Conservation (phyloP, 2,113 vertebrate species). For the Plecotus auritus region DNA sequence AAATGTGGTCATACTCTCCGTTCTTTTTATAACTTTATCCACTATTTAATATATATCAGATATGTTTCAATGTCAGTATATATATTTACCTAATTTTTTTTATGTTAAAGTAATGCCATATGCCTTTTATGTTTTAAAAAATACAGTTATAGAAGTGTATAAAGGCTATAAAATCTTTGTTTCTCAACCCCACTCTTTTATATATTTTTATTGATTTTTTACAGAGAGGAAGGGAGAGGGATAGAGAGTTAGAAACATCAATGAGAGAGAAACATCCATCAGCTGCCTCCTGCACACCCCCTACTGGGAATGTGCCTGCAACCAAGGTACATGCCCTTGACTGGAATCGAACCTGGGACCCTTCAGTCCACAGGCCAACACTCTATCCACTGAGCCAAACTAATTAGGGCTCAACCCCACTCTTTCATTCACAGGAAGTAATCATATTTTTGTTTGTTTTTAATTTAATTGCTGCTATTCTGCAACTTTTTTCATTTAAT, state of each 20-base stretch:
- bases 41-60: not conserved
- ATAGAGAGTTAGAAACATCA: no score
- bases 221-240: no score
- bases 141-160: not conserved
- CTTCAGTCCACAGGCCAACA: no score
- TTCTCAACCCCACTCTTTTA: not conserved
- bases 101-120: not conserved
- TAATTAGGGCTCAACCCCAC: no score
- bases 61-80: not conserved
- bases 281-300: no score
- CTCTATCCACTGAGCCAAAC: no score
- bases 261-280: no score
- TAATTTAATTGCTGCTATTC: not conserved
- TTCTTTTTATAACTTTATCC: not conserved
- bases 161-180: not conserved
- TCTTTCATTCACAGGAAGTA: not conserved
- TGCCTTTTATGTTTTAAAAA: not conserved
- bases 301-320: no score
- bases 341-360: no score
- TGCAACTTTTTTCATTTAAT: not conserved
- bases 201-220: no score
- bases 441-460: conserved; percentile 6
- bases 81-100: conserved; percentile 7
- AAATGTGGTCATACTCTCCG: not conserved
- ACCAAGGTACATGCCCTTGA: no score